Evolutionary conservation across 2,113 vertebrate species (phyloP), one percentile per base, ranked within the genome.

Genomic region (Ovibos moschatus): DNA sequence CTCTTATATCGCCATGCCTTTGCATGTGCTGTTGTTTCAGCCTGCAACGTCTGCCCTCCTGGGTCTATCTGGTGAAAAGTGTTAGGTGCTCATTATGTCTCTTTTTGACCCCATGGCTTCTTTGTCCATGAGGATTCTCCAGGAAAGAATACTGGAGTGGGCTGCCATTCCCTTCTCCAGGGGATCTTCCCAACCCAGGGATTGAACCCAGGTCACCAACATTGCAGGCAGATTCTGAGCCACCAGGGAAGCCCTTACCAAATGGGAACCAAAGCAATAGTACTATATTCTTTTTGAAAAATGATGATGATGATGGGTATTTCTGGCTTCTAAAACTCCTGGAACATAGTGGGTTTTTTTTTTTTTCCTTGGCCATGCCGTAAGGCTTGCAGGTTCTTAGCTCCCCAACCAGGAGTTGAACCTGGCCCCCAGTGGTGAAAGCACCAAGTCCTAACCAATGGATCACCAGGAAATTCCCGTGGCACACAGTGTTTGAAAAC

Each of bases 1-100:
- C 16, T 40, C 25, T 23, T 19, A 0, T 40, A 53, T 7, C n/a
- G 13, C 45, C 0, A 7, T 15, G 33, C 15, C 40, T 58, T 10
- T 51, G 57, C 45, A 28, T 5, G 19, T 14, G 76, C 43, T 27
- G 2, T 16, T 6, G 30, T 27, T 53, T 47, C 40, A 71, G 62
- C 21, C 62, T n/a, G 9, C 28, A 23, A 7, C 36, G 45, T 33
- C 53, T 30, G 33, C 11, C 60, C 45, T 64, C 17, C 27, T 79
- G 60, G 40, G 21, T 71, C 50, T 55, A 27, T 23, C 81, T 71
- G 81, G 50, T 57, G 19, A n/a, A 76, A 76, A 43, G 36, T 76
- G 36, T 76, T 27, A 76, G 71, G 23, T 43, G 71, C 36, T 76
- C 36, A 76, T 43, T 7, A 43, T 43, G 71, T 43, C 71, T 43